Evolutionary conservation across 1,140 invertebrate genomes (phyloP), one percentile per base, ranked within the genome.

Genomic region (Scaptomyza montana): DNA sequence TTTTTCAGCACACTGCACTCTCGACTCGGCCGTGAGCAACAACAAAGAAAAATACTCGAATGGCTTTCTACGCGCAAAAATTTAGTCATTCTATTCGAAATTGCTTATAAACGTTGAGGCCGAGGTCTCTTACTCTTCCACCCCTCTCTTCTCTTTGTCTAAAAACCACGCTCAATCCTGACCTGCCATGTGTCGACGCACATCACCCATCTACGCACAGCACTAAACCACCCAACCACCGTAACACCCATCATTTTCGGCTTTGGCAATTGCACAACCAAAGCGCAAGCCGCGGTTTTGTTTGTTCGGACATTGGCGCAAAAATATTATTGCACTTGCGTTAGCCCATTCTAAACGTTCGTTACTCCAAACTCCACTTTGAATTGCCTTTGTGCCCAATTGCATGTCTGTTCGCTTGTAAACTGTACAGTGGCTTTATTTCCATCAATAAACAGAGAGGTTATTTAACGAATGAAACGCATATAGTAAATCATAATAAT

Each of bases 51-150:
- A 78, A 78, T 72, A 67, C 73, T 72, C 59, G 65, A 45, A 54
- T 56, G 54, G 73, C 51, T 72, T 79, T 89, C 63, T 68, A 8
- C 59, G 59, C 65, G 65, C n/a, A 8, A 60, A 78, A 90, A 82
- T 90, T 87, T 89, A 80, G 87, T 84, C 82, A 90, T 90, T 87
- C 82, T 90, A 69, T 72, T 79, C 89, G 73, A 84, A 90, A 90
- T 89, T 77, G 77, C 82, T 89, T 80, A 90, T 78, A 90, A 78
- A 90, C 63, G 60, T 36, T 16, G 2, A 10, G 3, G 3, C 12
- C 19, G 25, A 55, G 1, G 19, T 41, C 21, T 16, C 10, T 16
- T 9, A 10, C 41, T 16, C 16, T 16, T 16, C 16, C 16, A 16
- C 46, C 46, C 21, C 21, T 41, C 7, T 16, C n/a, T 13, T 41